Evolutionary conservation across 2,888 invertebrate genomes (phyloP).

Genomic region (Steromphala cineraria): DNA sequence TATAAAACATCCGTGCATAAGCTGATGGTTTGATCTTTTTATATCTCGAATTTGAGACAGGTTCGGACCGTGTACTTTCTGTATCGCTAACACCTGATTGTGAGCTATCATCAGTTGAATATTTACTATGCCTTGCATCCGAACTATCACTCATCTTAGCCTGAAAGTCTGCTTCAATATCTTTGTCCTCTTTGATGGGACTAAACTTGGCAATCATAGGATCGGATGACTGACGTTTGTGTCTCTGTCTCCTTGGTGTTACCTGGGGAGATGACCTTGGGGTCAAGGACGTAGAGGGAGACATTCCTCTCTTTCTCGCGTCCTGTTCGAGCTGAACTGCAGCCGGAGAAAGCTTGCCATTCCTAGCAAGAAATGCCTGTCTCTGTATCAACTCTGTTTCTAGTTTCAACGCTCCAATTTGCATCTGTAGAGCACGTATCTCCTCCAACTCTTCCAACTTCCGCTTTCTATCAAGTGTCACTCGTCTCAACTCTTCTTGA

Average conservation of each 20-base stretch:
- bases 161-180: constrained; percentile 75
- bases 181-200: constrained; percentile 77
- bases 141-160: constrained; percentile 45
- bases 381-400: constrained; percentile 46
- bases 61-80: constrained; percentile 69
- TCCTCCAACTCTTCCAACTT: constrained; percentile 76
- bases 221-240: constrained; percentile 79
- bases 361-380: constrained; percentile 27
- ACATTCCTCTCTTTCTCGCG: constrained; percentile 41
- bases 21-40: constrained; percentile 57
- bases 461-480: constrained; percentile 73
- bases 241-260: constrained; percentile 71
- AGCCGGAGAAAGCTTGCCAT: constrained; percentile 27
- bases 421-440: constrained; percentile 69
- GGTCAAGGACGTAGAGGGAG: constrained; percentile 42
- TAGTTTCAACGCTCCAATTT: constrained; percentile 64
- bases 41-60: constrained; percentile 46
- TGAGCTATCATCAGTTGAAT: constrained; percentile 66
- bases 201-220: constrained; percentile 78
- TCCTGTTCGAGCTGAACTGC: constrained; percentile 25
- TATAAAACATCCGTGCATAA: constrained; percentile 62
- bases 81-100: constrained; percentile 68
- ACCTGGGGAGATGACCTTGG: constrained; percentile 70
- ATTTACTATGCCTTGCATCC: constrained; percentile 40
- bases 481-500: constrained; percentile 77